phyloP scores from a whole-genome alignment of 1,140 invertebrate species.

The Linepithema humile region DNA sequence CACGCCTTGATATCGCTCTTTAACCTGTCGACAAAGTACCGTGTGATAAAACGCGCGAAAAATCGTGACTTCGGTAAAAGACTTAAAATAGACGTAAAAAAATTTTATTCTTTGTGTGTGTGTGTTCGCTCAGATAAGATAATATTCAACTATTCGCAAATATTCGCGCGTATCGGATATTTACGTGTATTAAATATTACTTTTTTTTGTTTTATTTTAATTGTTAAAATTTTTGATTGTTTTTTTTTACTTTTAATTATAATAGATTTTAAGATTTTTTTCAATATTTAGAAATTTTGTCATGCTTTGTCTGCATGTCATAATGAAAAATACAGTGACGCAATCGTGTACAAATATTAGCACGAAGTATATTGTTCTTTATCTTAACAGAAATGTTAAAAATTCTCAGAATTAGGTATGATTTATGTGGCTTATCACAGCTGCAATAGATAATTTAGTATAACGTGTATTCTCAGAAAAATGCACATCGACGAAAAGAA shows the following conservation, averaged over 20 bases:
- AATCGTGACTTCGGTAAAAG: slow-evolving; percentile 2
- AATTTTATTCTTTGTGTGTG: background rate
- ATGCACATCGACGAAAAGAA: background rate
- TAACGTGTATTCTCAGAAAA: background rate
- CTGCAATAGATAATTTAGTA: background rate
- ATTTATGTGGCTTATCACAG: background rate
- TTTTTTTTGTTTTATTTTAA: background rate
- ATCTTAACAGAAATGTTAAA: background rate
- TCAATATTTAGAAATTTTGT: background rate
- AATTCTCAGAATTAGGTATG: background rate
- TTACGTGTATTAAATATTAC: background rate
- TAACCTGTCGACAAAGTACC: slow-evolving; percentile 67
- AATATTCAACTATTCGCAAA: background rate
- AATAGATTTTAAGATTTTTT: background rate
- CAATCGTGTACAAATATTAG: background rate
- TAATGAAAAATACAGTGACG: background rate
- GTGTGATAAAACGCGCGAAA: slow-evolving; percentile 55
- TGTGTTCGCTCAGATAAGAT: background rate
- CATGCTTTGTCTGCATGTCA: background rate
- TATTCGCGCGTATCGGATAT: background rate
- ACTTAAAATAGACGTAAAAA: background rate
- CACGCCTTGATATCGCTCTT: slow-evolving; percentile 68
- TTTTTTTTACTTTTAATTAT: background rate
- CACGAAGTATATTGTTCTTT: background rate
- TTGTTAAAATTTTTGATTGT: background rate